Base-by-base conservation (phyloP, 2,113 vertebrate genomes). In the Percopsis transmontana region DNA sequence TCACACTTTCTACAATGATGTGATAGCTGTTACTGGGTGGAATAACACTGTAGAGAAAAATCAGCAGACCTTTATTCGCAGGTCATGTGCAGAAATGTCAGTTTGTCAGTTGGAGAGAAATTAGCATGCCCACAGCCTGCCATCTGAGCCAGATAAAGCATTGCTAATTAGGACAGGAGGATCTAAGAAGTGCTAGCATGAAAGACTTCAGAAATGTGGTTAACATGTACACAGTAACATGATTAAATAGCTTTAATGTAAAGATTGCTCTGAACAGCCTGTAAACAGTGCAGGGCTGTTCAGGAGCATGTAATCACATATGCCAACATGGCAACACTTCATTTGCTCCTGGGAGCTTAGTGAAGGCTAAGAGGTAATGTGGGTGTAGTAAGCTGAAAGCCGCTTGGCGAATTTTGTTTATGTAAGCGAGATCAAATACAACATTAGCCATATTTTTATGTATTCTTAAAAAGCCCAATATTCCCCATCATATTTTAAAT, bases 161-260 rank as follows among this genome's bases (percentile, higher is more conserved):
- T 64, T 39, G 55, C 57, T 58, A 70, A 84, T 70, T 71, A 60
- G 23, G 61, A 66, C 50, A 55, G 57, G 59, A 64, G 65, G 15
- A 85, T 85, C 80, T 83, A 82, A 51, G 74, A 23, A 23, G 72
- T 18, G 56, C 55, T 77, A 70, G 78, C 64, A 84, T 81, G 73
- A 85, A 85, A 83, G 74, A 33, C 62, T 59, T n/a, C 47, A 59
- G 47, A 14, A 58, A 60, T 33, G 1, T 62, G 55, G 42, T 51
- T 66, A 70, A 75, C 57, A 42, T 57, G 53, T n/a, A 57, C 27
- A 27, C 55, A 39, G 55, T 39, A 38, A 40, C 18, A 39, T 57
- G n/a, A 33, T 38, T 24, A 39, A 57, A 1, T n/a, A 39, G 10
- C 16, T 7, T 33, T 6, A 33, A 33, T 33, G 27, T 33, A 33